phyloP scores from a whole-genome alignment of 2,888 invertebrate genomes.

The Crematogaster levior region DNA sequence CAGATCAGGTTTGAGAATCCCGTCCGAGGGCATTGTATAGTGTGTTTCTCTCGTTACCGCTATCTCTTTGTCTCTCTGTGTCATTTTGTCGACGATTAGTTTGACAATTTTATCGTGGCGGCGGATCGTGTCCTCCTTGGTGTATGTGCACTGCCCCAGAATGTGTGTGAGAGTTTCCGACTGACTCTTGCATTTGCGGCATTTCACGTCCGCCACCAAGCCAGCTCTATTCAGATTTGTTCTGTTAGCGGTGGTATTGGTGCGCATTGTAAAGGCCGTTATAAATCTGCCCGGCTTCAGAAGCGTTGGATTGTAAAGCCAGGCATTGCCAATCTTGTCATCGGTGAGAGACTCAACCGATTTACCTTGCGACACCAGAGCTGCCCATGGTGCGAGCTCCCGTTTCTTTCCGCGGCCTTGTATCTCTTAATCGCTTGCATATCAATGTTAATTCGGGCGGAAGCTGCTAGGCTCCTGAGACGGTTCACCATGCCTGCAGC shows the following conservation, averaged over 20 bases:
- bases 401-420: not conserved
- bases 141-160: too few relatives aligned
- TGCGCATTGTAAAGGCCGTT: not conserved
- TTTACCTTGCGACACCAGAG: not conserved
- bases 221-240: not conserved
- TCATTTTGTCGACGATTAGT: too few relatives aligned
- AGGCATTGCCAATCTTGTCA: not conserved
- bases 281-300: not conserved
- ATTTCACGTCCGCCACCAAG: too few relatives aligned
- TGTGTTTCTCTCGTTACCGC: not conserved
- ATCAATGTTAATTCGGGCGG: too few relatives aligned
- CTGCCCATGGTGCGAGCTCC: not conserved
- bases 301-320: not conserved
- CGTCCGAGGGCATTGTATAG: not conserved
- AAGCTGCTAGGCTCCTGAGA: too few relatives aligned
- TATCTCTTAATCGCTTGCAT: too few relatives aligned
- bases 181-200: too few relatives aligned
- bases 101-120: too few relatives aligned
- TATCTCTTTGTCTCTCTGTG: not conserved
- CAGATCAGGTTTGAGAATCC: slow-evolving; percentile 33
- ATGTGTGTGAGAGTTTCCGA: too few relatives aligned
- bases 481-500: too few relatives aligned
- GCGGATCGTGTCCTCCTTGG: too few relatives aligned
- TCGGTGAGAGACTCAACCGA: not conserved
- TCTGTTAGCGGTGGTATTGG: not conserved